A percentile compares a stretch with the other conserved stretches of the same genome.
Conservation (phyloP, 2,888 invertebrate species). For the Homarus gammarus region DNA sequence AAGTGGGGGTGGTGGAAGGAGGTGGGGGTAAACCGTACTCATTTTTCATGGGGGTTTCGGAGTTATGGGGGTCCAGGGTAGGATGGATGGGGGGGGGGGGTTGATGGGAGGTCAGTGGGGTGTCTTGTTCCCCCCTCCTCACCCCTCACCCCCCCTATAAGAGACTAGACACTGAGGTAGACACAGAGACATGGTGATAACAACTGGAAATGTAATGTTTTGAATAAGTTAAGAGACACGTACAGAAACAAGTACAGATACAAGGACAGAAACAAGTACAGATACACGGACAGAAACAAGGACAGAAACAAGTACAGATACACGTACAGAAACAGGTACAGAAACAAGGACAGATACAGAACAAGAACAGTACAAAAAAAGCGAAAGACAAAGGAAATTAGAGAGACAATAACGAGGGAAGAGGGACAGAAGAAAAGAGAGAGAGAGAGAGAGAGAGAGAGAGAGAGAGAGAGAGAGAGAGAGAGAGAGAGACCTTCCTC, state of each 20-base stretch:
- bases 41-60: not conserved
- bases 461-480: conserved; percentile 5
- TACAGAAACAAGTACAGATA: not conserved
- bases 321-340: not conserved
- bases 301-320: not conserved
- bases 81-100: not conserved
- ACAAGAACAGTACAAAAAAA: not conserved
- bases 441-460: conserved; percentile 26
- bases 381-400: conserved; percentile 7
- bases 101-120: not conserved
- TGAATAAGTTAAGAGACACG: not conserved
- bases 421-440: conserved; percentile 13
- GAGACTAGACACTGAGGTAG: not conserved
- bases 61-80: not conserved
- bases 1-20: not conserved
- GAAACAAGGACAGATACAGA: not conserved
- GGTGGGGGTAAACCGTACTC: not conserved
- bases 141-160: not conserved
- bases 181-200: too few species aligned
- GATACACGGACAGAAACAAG: not conserved
- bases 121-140: not conserved
- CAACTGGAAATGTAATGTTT: too few species aligned
- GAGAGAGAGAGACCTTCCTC: not conserved
- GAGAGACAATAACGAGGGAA: not conserved
- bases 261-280: not conserved